Evolutionary conservation across 2,113 vertebrate genomes (phyloP).

Genomic region (Trachemys scripta): DNA sequence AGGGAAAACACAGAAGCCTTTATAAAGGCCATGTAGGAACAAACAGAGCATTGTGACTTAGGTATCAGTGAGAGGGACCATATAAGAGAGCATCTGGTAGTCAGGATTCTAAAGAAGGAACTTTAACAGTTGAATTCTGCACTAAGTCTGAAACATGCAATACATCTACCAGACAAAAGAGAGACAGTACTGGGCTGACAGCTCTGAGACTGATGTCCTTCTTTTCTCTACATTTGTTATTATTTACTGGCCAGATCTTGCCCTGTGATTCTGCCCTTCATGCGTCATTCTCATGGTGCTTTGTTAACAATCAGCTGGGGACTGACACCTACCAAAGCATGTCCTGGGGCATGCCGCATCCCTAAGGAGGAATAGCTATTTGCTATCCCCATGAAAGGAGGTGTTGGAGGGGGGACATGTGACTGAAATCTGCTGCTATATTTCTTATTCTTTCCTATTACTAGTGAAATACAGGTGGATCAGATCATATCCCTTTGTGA

Average conservation of each 20-base stretch:
- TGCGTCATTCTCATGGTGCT: not conserved
- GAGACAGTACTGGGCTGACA: not conserved
- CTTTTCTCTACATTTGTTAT: not conserved
- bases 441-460: not conserved
- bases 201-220: not conserved
- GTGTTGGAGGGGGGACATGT: not conserved
- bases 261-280: not conserved
- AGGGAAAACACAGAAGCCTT: not conserved
- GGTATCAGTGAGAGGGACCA: not conserved
- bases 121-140: not conserved
- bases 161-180: not conserved
- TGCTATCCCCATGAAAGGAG: not conserved
- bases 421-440: not conserved
- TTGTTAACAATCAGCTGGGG: not conserved
- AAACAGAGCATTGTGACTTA: not conserved
- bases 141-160: not conserved
- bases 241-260: not conserved
- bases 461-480: not conserved
- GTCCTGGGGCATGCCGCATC: not conserved
- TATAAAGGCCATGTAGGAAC: not conserved
- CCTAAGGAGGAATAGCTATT: accelerated
- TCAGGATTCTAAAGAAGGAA: not conserved
- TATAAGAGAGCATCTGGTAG: not conserved
- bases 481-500: not conserved
- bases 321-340: not conserved